A percentile compares a stretch with the other conserved stretches of the same genome.
Evolutionary conservation across 64 coral and sea anemone genomes (phyloP).

Genomic region (Dendronephthya gigantea): DNA sequence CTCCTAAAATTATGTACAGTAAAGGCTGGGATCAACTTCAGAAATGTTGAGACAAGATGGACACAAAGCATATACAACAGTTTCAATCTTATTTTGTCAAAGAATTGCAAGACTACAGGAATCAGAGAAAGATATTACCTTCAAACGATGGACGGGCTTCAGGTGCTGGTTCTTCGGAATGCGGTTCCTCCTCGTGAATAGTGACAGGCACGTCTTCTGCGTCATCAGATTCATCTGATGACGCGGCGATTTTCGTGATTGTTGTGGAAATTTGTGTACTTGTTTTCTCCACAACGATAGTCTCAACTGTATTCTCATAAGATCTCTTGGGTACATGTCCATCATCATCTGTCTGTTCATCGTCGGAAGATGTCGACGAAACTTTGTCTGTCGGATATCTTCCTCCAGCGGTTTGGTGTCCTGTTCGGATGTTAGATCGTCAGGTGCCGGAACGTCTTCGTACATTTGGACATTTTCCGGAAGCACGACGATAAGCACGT

Average conservation of each 20-base stretch:
- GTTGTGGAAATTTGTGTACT: background rate
- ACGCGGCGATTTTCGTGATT: background rate
- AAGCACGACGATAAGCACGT: background rate
- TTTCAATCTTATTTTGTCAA: too few species aligned
- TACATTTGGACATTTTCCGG: background rate
- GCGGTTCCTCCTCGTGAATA: background rate
- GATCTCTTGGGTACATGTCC: background rate
- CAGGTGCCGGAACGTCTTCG: background rate
- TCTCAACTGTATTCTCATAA: background rate
- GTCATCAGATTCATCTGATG: background rate
- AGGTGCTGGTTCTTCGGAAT: background rate
- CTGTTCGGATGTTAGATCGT: background rate
- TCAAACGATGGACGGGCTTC: background rate
- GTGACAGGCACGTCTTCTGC: background rate
- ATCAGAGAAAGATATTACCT: background rate
- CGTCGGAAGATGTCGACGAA: background rate
- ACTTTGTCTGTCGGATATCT: background rate
- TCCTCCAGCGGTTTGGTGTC: background rate
- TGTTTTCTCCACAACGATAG: constrained; percentile 3
- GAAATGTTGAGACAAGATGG: too few species aligned
- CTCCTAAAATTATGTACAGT: too few species aligned
- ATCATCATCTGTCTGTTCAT: background rate
- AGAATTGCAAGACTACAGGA: too few species aligned
- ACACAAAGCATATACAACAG: too few species aligned
- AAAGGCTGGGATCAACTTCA: too few species aligned